Conservation (phyloP, 2,888 invertebrate genomes). For the Mellilla xanthometata region DNA sequence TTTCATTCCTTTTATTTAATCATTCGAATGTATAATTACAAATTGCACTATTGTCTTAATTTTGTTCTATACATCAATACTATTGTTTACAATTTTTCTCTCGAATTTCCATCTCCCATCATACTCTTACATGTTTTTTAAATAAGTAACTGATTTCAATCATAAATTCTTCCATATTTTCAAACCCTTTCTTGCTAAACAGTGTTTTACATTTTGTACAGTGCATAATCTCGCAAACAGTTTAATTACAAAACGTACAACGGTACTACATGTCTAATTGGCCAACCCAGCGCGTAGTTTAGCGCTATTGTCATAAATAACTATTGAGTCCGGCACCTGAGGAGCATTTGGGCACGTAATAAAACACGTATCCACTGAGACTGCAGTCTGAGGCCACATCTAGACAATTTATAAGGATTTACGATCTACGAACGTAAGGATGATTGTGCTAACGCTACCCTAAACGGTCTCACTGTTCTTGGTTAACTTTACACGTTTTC, state of each 20-base stretch:
- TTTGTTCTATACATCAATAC: too few species aligned
- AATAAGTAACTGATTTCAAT: too few species aligned
- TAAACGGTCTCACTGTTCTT: conserved; percentile 34
- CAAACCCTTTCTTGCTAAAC: not conserved
- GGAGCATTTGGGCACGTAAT: conserved; percentile 55
- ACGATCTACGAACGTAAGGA: conserved; percentile 43
- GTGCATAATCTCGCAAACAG: not conserved
- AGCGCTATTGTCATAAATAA: conserved; percentile 48
- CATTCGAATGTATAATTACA: too few species aligned
- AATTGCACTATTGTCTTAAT: too few species aligned
- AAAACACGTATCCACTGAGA: conserved; percentile 57
- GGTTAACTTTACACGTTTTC: conserved; percentile 29
- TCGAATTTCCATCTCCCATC: too few species aligned
- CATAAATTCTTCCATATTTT: too few species aligned
- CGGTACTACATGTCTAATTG: conserved; percentile 9
- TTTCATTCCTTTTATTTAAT: too few species aligned
- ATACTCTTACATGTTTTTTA: too few species aligned
- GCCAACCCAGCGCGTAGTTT: conserved; percentile 17
- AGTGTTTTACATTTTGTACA: not conserved
- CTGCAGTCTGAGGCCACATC: conserved; percentile 59
- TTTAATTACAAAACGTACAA: not conserved
- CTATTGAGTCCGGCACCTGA: conserved; percentile 42
- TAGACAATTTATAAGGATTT: conserved; percentile 62
- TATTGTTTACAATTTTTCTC: too few species aligned
- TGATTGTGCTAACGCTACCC: conserved; percentile 43